phyloP scores from a whole-genome alignment of 2,113 vertebrate species.

The Lepus europaeus region DNA sequence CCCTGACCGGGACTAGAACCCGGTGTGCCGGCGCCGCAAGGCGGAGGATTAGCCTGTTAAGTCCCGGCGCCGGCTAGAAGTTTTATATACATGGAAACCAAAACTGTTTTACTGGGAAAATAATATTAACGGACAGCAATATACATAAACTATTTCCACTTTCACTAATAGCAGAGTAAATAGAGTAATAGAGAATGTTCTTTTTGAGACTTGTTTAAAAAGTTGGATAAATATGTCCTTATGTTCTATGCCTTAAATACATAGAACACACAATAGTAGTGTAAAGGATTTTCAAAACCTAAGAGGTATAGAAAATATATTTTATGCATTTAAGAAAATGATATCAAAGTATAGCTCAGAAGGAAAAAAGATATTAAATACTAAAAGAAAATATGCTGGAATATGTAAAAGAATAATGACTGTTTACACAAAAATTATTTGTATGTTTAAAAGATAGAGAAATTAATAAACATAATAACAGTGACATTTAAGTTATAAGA shows the following conservation, averaged over 20 bases:
- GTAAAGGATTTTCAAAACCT: background rate
- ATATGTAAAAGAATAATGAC: background rate
- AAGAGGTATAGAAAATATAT: background rate
- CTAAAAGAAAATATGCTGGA: background rate
- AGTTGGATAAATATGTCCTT: background rate
- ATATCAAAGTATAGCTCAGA: background rate
- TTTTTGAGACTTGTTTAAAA: background rate
- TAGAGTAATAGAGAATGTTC: background rate
- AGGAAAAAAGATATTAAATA: background rate
- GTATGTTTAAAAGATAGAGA: background rate
- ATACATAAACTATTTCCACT: background rate
- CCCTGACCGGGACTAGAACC: too few species aligned
- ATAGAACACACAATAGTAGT: background rate
- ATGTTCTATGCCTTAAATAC: background rate
- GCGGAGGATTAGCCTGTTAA: too few species aligned
- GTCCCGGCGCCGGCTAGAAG: background rate
- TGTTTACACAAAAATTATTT: background rate
- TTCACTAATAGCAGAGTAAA: background rate
- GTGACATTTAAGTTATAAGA: background rate
- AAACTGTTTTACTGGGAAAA: background rate
- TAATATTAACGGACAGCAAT: background rate
- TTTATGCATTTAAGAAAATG: background rate
- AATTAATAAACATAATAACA: background rate
- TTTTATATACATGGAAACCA: background rate
- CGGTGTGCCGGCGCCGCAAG: too few species aligned